Percentiles rank a stretch among this genome's conserved stretches.
These are phyloP conservation scores for Hormaphis cornu DNA, from an alignment of 1,140 invertebrate species.

Conservation along the genomic window DNA sequence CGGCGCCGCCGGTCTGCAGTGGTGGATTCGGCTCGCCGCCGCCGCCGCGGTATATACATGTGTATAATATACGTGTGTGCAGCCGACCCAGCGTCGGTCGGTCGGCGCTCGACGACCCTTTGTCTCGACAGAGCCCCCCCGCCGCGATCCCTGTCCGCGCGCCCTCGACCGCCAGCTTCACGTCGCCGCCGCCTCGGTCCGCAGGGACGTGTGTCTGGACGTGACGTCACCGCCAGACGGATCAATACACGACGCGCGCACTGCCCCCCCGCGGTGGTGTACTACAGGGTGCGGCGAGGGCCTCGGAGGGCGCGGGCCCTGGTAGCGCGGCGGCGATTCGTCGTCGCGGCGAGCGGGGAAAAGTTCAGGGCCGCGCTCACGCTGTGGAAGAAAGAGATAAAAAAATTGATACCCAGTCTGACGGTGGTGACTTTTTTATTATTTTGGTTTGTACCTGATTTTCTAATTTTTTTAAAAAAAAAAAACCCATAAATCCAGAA, in stretches of 20 bases:
- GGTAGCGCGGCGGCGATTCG: not conserved
- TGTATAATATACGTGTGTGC: too few species aligned
- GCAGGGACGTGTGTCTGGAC: conserved; percentile 19
- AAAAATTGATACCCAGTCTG: too few species aligned
- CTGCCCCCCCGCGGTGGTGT: not conserved
- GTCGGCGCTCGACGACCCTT: not conserved
- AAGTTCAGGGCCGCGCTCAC: too few species aligned
- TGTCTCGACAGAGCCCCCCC: not conserved
- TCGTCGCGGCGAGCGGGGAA: not conserved
- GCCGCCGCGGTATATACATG: too few species aligned
- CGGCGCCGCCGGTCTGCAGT: conserved; percentile 16
- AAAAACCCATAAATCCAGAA: too few species aligned
- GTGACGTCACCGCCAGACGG: conserved; percentile 30
- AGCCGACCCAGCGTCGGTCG: too few species aligned
- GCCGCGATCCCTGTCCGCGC: too few species aligned
- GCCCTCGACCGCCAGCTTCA: not conserved
- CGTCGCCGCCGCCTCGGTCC: not conserved
- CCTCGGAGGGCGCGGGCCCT: not conserved
- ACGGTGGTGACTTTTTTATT: too few species aligned
- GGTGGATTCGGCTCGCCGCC: too few species aligned
- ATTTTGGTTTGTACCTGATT: too few species aligned
- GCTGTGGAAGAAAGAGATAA: too few species aligned
- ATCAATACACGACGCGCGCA: not conserved
- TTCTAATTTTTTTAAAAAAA: too few species aligned
- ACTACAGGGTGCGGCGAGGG: not conserved